phyloP scores from a whole-genome alignment of 2,888 invertebrate genomes.

The Apotomis turbidana region DNA sequence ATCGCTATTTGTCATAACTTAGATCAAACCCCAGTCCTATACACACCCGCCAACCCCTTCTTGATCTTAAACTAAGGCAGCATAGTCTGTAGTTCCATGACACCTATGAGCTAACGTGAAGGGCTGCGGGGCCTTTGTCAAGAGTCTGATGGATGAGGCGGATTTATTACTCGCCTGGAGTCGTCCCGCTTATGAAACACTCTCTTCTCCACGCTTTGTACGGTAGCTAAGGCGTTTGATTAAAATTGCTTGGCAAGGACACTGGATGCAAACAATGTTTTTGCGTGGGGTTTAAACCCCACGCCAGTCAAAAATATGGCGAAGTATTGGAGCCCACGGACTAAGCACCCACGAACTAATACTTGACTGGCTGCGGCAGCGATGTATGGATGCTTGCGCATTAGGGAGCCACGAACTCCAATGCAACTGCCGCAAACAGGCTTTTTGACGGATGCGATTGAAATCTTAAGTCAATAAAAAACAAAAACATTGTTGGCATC shows the following conservation, averaged over 20 bases:
- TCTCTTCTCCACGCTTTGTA: conserved; percentile 24
- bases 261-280: not conserved
- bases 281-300: too few relatives aligned
- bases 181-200: conserved; percentile 27
- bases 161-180: conserved; percentile 30
- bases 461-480: too few relatives aligned
- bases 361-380: too few relatives aligned
- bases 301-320: too few relatives aligned
- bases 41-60: not conserved
- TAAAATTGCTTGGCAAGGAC: conserved; percentile 21
- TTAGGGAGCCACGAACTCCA: too few relatives aligned
- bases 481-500: too few relatives aligned
- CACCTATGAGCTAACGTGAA: not conserved
- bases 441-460: too few relatives aligned
- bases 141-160: conserved; percentile 34
- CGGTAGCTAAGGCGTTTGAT: conserved; percentile 27
- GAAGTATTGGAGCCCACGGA: too few relatives aligned
- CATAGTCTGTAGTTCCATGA: conserved; percentile 3
- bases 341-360: too few relatives aligned
- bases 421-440: too few relatives aligned
- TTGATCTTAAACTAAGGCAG: conserved; percentile 6
- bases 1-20: conserved; percentile 3
- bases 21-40: not conserved
- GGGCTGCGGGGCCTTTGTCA: conserved; percentile 24
- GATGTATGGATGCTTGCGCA: too few relatives aligned